Conservation (phyloP, 2,113 vertebrate genomes). For the Brachypteracias leptosomus region DNA sequence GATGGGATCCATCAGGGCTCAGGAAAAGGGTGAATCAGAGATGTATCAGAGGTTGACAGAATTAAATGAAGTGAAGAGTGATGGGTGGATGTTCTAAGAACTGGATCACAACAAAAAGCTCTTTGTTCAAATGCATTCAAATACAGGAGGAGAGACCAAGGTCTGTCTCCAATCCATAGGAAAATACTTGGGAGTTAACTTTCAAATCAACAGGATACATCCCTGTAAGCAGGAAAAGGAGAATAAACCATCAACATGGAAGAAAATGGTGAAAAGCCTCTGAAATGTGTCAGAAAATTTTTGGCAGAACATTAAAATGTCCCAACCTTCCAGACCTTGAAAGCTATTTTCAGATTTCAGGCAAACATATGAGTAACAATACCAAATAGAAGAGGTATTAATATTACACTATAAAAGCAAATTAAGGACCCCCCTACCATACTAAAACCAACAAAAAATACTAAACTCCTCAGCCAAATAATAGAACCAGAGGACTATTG, state of each 20-base stretch:
- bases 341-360: background rate
- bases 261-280: background rate
- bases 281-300: background rate
- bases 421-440: background rate
- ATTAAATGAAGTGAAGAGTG: background rate
- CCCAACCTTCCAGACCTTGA: background rate
- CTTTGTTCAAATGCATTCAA: background rate
- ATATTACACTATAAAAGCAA: background rate
- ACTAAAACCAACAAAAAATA: background rate
- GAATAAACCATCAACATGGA: background rate
- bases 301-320: background rate
- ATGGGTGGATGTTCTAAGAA: background rate
- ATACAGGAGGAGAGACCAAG: background rate
- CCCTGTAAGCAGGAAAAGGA: background rate
- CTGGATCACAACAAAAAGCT: background rate
- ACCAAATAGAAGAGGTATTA: background rate
- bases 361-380: background rate
- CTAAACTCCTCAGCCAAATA: background rate
- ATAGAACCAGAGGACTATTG: background rate
- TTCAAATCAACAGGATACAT: background rate
- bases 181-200: background rate
- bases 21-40: constrained; percentile 5
- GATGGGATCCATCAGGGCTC: background rate
- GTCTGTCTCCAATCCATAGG: background rate
- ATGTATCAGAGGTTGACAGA: background rate